Percentiles rank a stretch among this genome's conserved stretches.
phyloP scores from a whole-genome alignment of 2,888 invertebrate species.

The Disparrhopalites patrizii region DNA sequence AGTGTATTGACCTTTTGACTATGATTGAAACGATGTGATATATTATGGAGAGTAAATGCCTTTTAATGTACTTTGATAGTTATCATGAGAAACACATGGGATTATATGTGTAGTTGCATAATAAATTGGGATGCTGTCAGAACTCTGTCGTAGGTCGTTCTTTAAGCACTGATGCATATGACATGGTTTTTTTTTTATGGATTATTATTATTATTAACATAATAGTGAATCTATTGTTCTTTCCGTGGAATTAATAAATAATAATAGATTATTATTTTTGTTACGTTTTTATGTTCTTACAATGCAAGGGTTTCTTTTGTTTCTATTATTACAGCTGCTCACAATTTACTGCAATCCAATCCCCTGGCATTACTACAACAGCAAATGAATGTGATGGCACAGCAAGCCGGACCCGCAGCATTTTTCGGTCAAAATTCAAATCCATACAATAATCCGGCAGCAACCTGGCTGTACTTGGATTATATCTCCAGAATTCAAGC shows the following conservation, averaged over 20 bases:
- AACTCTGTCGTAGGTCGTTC: no score
- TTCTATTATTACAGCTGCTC: slow-evolving; percentile 31
- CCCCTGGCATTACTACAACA: slow-evolving; percentile 34
- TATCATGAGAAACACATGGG: no score
- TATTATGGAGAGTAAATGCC: no score
- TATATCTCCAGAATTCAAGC: slow-evolving; percentile 37
- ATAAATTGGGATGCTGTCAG: no score
- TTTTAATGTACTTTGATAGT: no score
- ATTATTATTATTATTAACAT: no score
- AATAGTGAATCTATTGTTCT: no score
- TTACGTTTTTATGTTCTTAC: neutral
- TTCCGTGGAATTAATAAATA: neutral
- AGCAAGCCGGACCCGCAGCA: slow-evolving; percentile 27
- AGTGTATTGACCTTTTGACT: no score
- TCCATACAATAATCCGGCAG: slow-evolving; percentile 36
- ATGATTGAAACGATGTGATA: no score
- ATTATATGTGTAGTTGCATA: no score
- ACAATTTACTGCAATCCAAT: slow-evolving; percentile 36
- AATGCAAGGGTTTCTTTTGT: neutral
- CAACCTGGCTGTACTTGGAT: slow-evolving; percentile 42
- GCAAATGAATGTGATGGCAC: slow-evolving; percentile 35
- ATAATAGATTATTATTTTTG: neutral
- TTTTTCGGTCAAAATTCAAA: slow-evolving; percentile 19
- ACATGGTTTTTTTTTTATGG: no score
- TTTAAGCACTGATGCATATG: no score